Conservation (phyloP, 2,113 vertebrate species). For the Thunnus thynnus region DNA sequence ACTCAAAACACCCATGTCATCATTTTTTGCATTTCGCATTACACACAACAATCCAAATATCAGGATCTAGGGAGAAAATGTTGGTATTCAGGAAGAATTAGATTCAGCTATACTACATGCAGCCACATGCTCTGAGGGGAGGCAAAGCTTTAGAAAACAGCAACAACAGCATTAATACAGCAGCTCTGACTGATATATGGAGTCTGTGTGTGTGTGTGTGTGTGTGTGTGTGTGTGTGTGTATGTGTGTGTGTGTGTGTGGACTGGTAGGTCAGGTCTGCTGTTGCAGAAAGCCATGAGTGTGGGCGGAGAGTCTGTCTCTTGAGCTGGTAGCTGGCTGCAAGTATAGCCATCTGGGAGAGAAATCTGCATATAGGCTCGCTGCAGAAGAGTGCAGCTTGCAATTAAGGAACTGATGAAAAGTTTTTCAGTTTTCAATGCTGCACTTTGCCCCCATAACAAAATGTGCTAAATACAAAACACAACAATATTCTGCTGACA, state of each 20-base stretch:
- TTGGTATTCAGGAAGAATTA: neutral
- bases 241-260: neutral
- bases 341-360: conserved; percentile 60
- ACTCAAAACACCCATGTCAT: too few species aligned
- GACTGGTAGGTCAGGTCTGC: conserved; percentile 44
- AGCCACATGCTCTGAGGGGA: neutral
- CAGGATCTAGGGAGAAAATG: too few species aligned
- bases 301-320: conserved; percentile 60
- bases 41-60: too few species aligned
- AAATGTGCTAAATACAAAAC: conserved; percentile 18
- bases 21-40: too few species aligned
- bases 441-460: conserved; percentile 2
- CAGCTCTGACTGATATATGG: conserved; percentile 4
- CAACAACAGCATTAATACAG: neutral
- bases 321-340: conserved; percentile 46
- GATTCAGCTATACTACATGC: neutral
- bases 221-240: conserved; percentile 10
- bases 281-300: conserved; percentile 34
- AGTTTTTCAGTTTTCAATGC: conserved; percentile 12
- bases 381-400: conserved; percentile 26
- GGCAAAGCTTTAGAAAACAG: neutral
- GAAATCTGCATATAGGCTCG: conserved; percentile 37
- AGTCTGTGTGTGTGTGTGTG: neutral
- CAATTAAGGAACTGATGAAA: conserved; percentile 44
- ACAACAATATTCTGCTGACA: neutral